phyloP scores from a whole-genome alignment of 2,797 vertebrate genomes.

The Acrocephalus scirpaceus region DNA sequence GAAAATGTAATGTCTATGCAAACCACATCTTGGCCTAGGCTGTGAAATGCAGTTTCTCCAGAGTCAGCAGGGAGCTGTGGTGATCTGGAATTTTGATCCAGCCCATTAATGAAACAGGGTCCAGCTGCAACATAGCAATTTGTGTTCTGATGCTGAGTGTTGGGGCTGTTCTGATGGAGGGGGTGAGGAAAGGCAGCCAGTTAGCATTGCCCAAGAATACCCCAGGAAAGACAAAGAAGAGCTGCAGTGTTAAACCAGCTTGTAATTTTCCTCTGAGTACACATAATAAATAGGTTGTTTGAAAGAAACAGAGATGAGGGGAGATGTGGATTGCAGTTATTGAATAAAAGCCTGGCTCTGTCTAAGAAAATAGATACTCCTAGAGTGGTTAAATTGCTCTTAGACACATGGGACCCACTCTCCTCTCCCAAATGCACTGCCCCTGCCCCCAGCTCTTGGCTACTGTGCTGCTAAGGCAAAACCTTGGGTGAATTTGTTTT shows the following conservation, averaged over 20 bases:
- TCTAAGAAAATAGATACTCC: neutral
- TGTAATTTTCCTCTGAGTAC: constrained; percentile 43
- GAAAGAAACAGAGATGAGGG: neutral
- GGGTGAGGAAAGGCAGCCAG: neutral
- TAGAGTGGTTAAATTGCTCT: neutral
- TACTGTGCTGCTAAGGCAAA: constrained; percentile 1
- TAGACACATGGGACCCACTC: neutral
- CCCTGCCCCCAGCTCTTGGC: neutral
- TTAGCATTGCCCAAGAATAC: neutral
- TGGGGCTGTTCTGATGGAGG: neutral
- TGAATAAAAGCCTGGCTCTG: neutral
- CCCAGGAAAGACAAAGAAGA: constrained; percentile 39
- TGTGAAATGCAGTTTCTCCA: constrained; percentile 31
- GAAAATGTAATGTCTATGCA: constrained; percentile 33
- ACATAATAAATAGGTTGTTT: constrained; percentile 10
- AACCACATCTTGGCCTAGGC: constrained; percentile 62
- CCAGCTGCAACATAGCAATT: constrained; percentile 58
- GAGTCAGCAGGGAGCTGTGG: constrained; percentile 65
- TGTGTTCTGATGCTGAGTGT: constrained; percentile 12
- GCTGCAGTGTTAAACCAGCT: neutral
- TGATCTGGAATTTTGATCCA: constrained; percentile 63
- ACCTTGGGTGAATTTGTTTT: neutral
- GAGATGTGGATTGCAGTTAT: neutral
- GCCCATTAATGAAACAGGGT: constrained; percentile 43
- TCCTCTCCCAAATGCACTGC: neutral